Evolutionary conservation across 2,113 vertebrate species (phyloP).

Genomic region (Pitta sordida): DNA sequence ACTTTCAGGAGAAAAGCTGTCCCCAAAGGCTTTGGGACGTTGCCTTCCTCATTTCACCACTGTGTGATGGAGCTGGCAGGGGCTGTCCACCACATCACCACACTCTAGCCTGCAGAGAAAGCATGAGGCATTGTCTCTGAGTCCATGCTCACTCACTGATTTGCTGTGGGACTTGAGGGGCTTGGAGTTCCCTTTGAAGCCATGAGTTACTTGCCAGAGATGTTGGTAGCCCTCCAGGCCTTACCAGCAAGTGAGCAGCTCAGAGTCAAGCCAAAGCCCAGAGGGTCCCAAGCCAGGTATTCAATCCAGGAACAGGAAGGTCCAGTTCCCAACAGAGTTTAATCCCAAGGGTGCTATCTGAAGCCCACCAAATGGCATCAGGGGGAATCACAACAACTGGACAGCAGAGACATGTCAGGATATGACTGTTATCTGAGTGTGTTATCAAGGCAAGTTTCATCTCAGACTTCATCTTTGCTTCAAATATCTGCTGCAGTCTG

Average conservation of each 20-base stretch:
- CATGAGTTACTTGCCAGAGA: neutral
- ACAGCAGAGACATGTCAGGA: neutral
- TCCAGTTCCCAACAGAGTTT: accelerated
- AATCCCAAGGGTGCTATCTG: neutral
- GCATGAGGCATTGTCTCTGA: neutral
- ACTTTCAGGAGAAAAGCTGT: neutral
- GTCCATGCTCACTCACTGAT: neutral
- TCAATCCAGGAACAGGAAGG: neutral
- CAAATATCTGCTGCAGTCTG: neutral
- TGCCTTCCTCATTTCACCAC: neutral
- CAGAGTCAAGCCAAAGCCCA: neutral
- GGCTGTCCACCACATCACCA: neutral
- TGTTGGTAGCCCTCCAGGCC: neutral
- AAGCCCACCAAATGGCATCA: neutral
- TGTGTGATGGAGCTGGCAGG: neutral
- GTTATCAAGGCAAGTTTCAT: neutral
- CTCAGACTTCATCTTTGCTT: neutral
- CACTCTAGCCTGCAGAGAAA: neutral
- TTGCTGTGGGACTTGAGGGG: neutral
- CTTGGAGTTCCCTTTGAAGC: neutral
- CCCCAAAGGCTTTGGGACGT: neutral
- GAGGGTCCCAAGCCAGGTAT: neutral
- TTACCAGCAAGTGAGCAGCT: neutral
- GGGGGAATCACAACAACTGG: neutral
- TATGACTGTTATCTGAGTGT: neutral